Conservation (phyloP, 2,113 vertebrate species). For the Oreochromis tanganicae region DNA sequence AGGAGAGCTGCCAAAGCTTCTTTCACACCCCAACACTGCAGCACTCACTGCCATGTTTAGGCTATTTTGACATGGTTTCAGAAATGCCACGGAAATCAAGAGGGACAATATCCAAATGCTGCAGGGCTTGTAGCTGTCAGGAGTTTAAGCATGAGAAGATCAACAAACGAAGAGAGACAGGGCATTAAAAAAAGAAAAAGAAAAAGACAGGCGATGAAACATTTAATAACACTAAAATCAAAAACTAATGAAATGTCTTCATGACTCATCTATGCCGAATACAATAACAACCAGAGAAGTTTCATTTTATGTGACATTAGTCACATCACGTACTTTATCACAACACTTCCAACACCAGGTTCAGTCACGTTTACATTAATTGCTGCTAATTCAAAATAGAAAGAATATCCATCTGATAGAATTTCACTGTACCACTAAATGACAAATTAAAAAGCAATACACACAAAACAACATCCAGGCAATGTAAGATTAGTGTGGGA, state of each 20-base stretch:
- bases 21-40: slow-evolving; percentile 44
- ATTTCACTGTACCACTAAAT: not conserved
- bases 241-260: not conserved
- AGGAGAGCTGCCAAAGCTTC: slow-evolving; percentile 44
- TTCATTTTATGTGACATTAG: not conserved
- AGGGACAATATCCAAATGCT: slow-evolving; percentile 10
- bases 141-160: not conserved
- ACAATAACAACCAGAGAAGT: not conserved
- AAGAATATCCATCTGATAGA: slow-evolving; percentile 1
- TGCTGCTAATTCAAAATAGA: not conserved
- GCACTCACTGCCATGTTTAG: slow-evolving; percentile 26
- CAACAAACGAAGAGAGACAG: not conserved
- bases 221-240: not conserved
- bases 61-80: slow-evolving; percentile 40
- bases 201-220: not conserved
- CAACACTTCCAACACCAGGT: not conserved
- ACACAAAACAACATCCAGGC: not conserved
- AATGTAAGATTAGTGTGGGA: not conserved
- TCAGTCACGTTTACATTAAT: not conserved
- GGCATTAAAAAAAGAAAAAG: not conserved
- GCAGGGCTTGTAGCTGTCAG: slow-evolving; percentile 3
- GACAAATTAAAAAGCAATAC: slow-evolving; percentile 16
- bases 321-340: not conserved
- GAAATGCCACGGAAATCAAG: slow-evolving; percentile 45
- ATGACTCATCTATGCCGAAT: not conserved